phyloP scores from a whole-genome alignment of 2,113 vertebrate species.

The Triplophysa dalaica region DNA sequence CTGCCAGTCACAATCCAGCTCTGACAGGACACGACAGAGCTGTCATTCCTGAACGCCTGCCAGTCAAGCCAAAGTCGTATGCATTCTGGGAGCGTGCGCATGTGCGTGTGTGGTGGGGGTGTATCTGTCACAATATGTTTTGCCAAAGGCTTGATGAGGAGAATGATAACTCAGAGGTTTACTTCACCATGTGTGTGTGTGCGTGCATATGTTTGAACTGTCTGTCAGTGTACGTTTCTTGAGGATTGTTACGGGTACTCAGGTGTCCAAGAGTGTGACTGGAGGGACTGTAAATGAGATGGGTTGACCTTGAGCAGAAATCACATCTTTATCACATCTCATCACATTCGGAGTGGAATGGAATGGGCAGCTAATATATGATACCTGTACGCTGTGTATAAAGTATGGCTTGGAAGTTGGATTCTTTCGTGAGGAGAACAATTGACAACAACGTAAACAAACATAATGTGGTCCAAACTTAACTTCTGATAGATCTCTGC shows the following conservation, averaged over 20 bases:
- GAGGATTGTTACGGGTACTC: conserved; percentile 8
- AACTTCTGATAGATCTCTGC: too few relatives aligned
- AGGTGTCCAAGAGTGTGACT: conserved; percentile 31
- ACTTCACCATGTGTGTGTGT: conserved; percentile 8
- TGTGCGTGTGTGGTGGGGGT: background rate
- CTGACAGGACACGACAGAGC: conserved; percentile 35
- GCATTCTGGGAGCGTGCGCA: background rate
- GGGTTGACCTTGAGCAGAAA: conserved; percentile 33
- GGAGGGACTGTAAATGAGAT: conserved; percentile 31
- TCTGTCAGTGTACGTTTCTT: conserved; percentile 13
- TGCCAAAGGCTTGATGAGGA: conserved; percentile 19
- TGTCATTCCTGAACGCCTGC: conserved; percentile 39
- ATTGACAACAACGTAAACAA: too few relatives aligned
- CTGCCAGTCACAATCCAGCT: conserved; percentile 27
- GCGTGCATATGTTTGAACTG: conserved; percentile 1
- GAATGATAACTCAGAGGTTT: conserved; percentile 38
- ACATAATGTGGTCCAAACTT: too few relatives aligned
- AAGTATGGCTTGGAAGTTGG: too few relatives aligned
- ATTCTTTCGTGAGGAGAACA: too few relatives aligned
- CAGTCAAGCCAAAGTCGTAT: conserved; percentile 22
- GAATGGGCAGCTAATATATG: too few relatives aligned
- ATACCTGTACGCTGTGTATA: too few relatives aligned
- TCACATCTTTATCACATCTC: conserved; percentile 24
- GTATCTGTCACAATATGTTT: conserved; percentile 26
- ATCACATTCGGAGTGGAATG: conserved; percentile 1